Conservation (phyloP, 2,888 invertebrate genomes). For the Diplolepis rosae region DNA sequence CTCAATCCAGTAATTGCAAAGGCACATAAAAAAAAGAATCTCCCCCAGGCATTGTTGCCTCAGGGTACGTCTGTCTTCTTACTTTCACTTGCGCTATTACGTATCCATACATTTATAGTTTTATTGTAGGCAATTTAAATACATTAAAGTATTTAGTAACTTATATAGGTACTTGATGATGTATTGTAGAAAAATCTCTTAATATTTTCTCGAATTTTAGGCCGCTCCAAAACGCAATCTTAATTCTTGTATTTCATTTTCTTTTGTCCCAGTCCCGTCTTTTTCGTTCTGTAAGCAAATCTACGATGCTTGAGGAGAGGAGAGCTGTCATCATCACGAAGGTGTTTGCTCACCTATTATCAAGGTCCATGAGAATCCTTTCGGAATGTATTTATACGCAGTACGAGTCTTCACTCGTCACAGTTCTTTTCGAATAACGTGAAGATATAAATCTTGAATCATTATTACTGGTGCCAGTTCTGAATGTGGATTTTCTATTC, state of each 20-base stretch:
- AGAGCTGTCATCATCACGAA: constrained; percentile 34
- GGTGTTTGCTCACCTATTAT: constrained; percentile 52
- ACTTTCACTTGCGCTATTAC: constrained; percentile 40
- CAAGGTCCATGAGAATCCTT: constrained; percentile 56
- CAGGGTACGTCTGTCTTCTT: constrained; percentile 36
- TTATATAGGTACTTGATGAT: neutral
- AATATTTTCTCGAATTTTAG: constrained; percentile 30
- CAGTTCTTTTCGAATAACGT: constrained; percentile 45
- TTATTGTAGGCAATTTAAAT: constrained; percentile 16
- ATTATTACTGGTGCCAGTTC: neutral
- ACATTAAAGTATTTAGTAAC: too few relatives aligned
- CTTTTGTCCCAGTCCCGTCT: constrained; percentile 38
- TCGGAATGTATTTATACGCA: constrained; percentile 55
- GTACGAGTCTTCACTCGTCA: constrained; percentile 46
- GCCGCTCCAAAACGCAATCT: constrained; percentile 24
- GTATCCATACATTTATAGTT: constrained; percentile 14
- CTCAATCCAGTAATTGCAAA: neutral
- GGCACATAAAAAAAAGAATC: neutral
- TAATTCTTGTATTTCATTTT: too few relatives aligned
- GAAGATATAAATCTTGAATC: constrained; percentile 32
- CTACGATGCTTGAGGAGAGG: constrained; percentile 34
- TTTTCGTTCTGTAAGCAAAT: constrained; percentile 42
- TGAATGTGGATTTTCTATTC: neutral
- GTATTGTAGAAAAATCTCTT: constrained; percentile 27
- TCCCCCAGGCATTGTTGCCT: constrained; percentile 18